Base-by-base conservation (phyloP, 2,888 invertebrate genomes). In the Trissolcus brochymenae region DNA sequence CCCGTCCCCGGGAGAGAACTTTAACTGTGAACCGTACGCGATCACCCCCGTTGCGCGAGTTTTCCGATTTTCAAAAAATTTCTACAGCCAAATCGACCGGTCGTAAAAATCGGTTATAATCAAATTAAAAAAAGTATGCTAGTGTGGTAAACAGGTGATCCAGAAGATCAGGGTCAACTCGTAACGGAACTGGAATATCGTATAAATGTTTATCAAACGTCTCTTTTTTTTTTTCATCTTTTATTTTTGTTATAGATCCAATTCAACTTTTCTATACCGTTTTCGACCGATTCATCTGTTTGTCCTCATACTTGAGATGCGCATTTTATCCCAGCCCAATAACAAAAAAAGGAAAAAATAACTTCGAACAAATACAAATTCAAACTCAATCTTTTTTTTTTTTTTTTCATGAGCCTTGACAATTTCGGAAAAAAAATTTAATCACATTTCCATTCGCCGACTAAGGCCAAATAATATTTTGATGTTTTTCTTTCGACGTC, bases 161-260 rank as follows among this genome's bases (percentile, higher is more conserved):
- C 43, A 64, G 50, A 74, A 67, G 62, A 74, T 67, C 67, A 67
- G 67, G 67, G 67, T 62, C 74, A 57, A 67, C 51, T 25, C 29
- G 67, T 74, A 74, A 74, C 74, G 74, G 74, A 67, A 66, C 62
- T 50, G 62, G 57, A 67, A 74, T 67, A 61, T 67, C 21, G 67
- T 74, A 74, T 74, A 74, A 67, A 74, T 74, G 62, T 74, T 74
- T 67, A 62, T 62, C 62, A 61, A 74, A 56, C 14, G 4, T 51
- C 9, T 51, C 21, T 51, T 51, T 51, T 51, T 51, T 51, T 51
- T 19, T 6, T 21, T 19, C 35, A 25, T 49, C 14, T 49, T 49
- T 49, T 16, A n/a, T 49, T 49, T 51, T 51, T 17, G 51, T 17
- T 21, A 35, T 35, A 9, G 35, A 11, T 1, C 35, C 0, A 35